Conservation (phyloP, 2,113 vertebrate genomes). For the Lamprotornis superbus region DNA sequence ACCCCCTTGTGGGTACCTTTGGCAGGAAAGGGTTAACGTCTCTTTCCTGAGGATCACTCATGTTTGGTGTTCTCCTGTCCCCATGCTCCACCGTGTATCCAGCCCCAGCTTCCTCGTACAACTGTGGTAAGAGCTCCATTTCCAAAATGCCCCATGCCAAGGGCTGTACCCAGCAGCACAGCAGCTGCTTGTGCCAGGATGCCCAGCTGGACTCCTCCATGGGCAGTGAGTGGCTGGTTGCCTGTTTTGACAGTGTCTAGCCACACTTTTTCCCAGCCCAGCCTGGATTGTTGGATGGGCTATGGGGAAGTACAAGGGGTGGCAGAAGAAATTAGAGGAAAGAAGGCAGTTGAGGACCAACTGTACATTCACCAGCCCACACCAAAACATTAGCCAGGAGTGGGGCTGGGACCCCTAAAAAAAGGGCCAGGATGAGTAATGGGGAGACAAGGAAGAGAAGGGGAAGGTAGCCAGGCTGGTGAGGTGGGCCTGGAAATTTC, state of each 20-base stretch:
- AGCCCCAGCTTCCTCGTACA: neutral
- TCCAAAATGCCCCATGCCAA: neutral
- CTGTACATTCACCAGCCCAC: neutral
- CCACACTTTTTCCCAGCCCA: neutral
- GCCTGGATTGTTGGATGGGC: neutral
- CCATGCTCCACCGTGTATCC: fast-evolving
- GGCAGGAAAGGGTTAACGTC: neutral
- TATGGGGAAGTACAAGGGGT: fast-evolving
- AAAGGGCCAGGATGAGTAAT: neutral
- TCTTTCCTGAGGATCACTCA: fast-evolving
- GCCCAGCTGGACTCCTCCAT: neutral
- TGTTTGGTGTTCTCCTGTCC: neutral
- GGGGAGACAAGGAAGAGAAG: neutral
- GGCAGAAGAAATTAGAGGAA: neutral
- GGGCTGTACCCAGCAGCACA: neutral
- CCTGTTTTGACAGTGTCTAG: neutral
- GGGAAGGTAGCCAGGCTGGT: neutral
- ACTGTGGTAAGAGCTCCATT: neutral
- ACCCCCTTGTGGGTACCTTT: fast-evolving
- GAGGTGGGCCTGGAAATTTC: neutral
- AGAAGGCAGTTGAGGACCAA: neutral
- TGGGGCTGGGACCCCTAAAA: neutral
- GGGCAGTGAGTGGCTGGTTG: neutral
- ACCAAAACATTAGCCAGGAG: neutral
- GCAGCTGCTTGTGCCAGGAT: neutral